These are phyloP conservation scores for Sisyra terminalis DNA, from an alignment of 2,888 invertebrate genomes.

Conservation along the genomic window DNA sequence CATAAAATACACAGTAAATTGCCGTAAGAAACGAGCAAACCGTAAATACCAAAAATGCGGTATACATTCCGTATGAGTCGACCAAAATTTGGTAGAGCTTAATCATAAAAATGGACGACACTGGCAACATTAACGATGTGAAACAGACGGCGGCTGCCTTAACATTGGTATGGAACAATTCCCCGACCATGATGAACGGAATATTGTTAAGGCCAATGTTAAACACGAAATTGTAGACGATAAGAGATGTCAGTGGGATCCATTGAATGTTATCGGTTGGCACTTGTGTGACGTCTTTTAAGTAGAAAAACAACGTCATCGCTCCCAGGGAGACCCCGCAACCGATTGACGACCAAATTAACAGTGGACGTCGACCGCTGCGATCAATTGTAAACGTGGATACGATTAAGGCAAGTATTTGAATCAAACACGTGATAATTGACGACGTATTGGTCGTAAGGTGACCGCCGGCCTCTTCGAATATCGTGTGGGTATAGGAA, in stretches of 20 bases:
- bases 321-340: slow-evolving; percentile 33
- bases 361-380: slow-evolving; percentile 34
- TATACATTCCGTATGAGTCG: slow-evolving; percentile 35
- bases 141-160: slow-evolving; percentile 41
- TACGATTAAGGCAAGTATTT: slow-evolving; percentile 5
- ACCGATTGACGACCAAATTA: slow-evolving; percentile 34
- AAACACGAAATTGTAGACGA: slow-evolving; percentile 39
- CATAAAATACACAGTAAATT: slow-evolving; percentile 18
- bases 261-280: slow-evolving; percentile 26
- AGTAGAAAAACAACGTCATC: slow-evolving; percentile 35
- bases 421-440: slow-evolving; percentile 6
- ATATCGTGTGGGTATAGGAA: slow-evolving; percentile 27
- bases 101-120: slow-evolving; percentile 37
- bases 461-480: slow-evolving; percentile 16
- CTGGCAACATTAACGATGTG: slow-evolving; percentile 36
- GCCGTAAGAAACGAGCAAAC: slow-evolving; percentile 18
- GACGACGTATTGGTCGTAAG: slow-evolving; percentile 2
- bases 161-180: slow-evolving; percentile 44
- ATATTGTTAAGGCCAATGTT: slow-evolving; percentile 41
- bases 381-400: slow-evolving; percentile 33
- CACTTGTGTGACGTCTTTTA: slow-evolving; percentile 25
- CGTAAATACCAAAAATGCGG: slow-evolving; percentile 33
- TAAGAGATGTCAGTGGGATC: slow-evolving; percentile 35
- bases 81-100: slow-evolving; percentile 40
- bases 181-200: slow-evolving; percentile 44